phyloP scores from a whole-genome alignment of 2,797 vertebrate genomes.

The Clarias pachynema region DNA sequence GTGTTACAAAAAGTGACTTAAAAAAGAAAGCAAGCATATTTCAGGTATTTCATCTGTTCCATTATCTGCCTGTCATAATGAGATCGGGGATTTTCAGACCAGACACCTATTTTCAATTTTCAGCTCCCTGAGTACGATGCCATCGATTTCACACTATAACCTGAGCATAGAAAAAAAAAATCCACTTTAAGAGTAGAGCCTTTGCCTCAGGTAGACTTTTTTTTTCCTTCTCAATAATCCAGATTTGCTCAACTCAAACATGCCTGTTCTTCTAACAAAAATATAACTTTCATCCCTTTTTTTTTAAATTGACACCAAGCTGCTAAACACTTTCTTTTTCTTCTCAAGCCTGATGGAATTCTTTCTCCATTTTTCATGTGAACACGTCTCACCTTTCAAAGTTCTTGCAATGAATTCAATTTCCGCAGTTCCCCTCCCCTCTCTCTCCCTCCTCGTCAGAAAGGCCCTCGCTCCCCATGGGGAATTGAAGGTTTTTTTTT shows the following conservation, averaged over 20 bases:
- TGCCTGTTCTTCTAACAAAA: slow-evolving; percentile 12
- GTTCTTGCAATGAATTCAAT: slow-evolving; percentile 46
- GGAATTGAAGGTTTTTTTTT: slow-evolving; percentile 28
- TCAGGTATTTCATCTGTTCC: slow-evolving; percentile 37
- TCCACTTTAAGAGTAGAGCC: background rate
- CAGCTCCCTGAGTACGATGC: slow-evolving; percentile 32
- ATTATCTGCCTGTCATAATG: slow-evolving; percentile 49
- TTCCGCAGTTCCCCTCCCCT: slow-evolving; percentile 17
- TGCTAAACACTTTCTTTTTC: slow-evolving; percentile 12
- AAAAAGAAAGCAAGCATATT: background rate
- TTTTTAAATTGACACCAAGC: background rate
- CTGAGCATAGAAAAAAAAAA: slow-evolving; percentile 6
- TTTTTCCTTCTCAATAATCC: background rate
- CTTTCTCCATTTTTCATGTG: slow-evolving; percentile 38
- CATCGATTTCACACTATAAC: slow-evolving; percentile 32
- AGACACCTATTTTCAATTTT: slow-evolving; percentile 43
- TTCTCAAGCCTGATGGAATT: slow-evolving; percentile 30
- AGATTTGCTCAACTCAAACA: slow-evolving; percentile 4
- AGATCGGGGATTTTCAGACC: slow-evolving; percentile 45
- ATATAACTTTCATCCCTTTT: background rate
- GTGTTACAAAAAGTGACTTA: slow-evolving; percentile 16
- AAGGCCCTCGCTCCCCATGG: slow-evolving; percentile 13
- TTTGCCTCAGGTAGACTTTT: background rate
- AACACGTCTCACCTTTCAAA: slow-evolving; percentile 45
- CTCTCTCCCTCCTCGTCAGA: background rate